Base-by-base conservation (phyloP, 2,113 vertebrate species). In the Leucopsar rothschildi region DNA sequence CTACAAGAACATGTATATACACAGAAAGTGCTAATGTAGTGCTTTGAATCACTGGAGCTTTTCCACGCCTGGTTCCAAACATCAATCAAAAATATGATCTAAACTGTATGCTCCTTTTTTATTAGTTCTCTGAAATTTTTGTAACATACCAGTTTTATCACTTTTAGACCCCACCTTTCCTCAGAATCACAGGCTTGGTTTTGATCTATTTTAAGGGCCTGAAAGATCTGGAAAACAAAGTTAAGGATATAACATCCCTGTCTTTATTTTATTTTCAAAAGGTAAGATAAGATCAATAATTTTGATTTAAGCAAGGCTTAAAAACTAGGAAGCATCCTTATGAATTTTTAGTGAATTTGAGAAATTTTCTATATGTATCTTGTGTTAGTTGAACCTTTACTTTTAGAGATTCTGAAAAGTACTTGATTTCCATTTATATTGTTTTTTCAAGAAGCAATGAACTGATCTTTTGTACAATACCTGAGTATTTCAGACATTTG, bases 221-320 rank as follows among this genome's bases (percentile, higher is more conserved):
- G 8, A 56, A 84, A 75, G 15, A 47, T 11, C 13, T 79, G 29
- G 10, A 68, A 39, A 59, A 44, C 2, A 2, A 10, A 79, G 2
- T 23, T 42, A 27, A 76, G 89, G 68, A 17, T 6, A 21, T 12
- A 42, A 2, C 0, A 0, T 4, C 8, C 2, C 8, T 61, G 70
- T 44, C 28, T 77, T 24, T 37, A 17, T 60, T 70, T 61, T 82
- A 61, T 59, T 86, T 56, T 45, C 18, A 11, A 44, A 86, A 75
- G 1, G 66, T 42, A 76, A 24, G 1, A 20, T 37, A 73, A 37
- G 4, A 59, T 47, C 11, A 60, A 15, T 76, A 52, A 42, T 72
- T 82, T 50, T 31, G 68, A 56, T 49, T 78, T 59, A 85, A 66
- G 4, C 9, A 37, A 71, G 13, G 3, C 7, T 79, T 57, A 53